Base-by-base conservation (phyloP, 2,113 vertebrate genomes). In the Morone chrysops region DNA sequence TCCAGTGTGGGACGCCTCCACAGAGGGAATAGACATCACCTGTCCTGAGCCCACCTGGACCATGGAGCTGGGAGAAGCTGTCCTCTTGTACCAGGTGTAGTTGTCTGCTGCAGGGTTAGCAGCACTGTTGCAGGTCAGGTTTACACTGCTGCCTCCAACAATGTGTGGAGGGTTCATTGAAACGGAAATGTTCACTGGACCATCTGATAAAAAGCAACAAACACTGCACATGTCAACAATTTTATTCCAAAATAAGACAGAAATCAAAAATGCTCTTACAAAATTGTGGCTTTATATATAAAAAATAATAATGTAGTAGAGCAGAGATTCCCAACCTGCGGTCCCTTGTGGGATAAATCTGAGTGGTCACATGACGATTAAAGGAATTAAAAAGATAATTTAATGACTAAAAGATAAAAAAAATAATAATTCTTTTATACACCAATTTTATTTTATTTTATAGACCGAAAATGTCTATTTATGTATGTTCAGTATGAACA, bases 1-100 rank as follows among this genome's bases (percentile, higher is more conserved):
- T 70, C 89, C 90, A 25, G 62, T 1, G 54, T 90, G 65, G 25
- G 79, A 76, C 9, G 51, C 38, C 36, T 83, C 43, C 76, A 87
- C 12, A 8, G 82, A 78, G 61, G 75, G 18, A 13, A 93, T 56
- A 16, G 67, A 67, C 81, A 93, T 51, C 77, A 89, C 47, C 70
- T 53, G 83, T 40, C 87, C 91, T 63, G 87, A 88, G 51, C 89
- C 90, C 73, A 90, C 74, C 50, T 47, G 69, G 3, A 84, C 8
- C 84, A 60, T 9, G 36, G 75, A 67, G 82, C 51, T 8, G 22
- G 18, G 4, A 9, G 80, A 6, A 5, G 1, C 43, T 4, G 74
- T 18, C 22, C 6, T 66, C 80, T 56, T 80, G 88, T 75, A 93
- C 92, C 92, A 93, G 66, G 69, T 89, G 88, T 91, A 93, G 74